Evolutionary conservation across 1,140 invertebrate species (phyloP).

Genomic region (Apolygus lucorum): DNA sequence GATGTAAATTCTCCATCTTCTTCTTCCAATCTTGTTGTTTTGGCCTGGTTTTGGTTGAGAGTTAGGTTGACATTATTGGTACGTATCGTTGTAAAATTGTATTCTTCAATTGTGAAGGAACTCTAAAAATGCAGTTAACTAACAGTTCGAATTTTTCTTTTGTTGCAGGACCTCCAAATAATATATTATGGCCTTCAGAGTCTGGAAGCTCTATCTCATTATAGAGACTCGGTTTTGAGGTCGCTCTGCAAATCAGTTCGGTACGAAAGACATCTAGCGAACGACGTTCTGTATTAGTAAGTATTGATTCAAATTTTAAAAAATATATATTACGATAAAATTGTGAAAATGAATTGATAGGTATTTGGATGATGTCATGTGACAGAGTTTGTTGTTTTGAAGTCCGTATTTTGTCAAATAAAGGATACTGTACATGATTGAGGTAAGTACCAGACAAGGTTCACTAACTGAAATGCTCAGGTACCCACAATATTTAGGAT

Average conservation of each 20-base stretch:
- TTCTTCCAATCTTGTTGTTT: too few species aligned
- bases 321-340: not conserved
- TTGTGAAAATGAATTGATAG: not conserved
- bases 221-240: conserved; percentile 59
- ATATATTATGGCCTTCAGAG: conserved; percentile 66
- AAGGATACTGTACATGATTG: not conserved
- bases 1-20: too few species aligned
- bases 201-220: conserved; percentile 60
- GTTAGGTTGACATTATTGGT: too few species aligned
- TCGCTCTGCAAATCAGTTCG: conserved; percentile 60
- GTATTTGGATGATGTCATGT: not conserved
- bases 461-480: too few species aligned
- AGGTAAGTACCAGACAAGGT: too few species aligned
- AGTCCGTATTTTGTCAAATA: not conserved
- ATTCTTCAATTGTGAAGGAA: too few species aligned
- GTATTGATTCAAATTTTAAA: conserved; percentile 40
- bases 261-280: conserved; percentile 65
- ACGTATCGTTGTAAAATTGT: too few species aligned
- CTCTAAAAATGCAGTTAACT: too few species aligned
- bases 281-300: conserved; percentile 73
- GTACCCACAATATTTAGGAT: too few species aligned
- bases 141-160: conserved; percentile 30
- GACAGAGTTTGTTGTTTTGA: not conserved
- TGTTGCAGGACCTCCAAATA: conserved; percentile 60
- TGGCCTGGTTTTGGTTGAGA: too few species aligned